Conservation (phyloP, 2,797 vertebrate genomes). For the Enteromius paludinosus region DNA sequence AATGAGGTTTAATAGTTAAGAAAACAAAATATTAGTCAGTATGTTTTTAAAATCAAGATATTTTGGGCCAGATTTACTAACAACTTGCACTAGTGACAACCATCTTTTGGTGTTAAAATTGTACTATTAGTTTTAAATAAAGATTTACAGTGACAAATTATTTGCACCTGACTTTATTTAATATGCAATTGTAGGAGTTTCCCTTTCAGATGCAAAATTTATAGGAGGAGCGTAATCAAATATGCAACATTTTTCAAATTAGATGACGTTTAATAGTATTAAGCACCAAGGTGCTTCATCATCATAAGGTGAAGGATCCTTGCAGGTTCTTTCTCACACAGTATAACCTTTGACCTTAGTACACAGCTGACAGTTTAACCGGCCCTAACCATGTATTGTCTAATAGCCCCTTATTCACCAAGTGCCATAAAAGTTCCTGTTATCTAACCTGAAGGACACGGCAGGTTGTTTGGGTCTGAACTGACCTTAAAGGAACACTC, state of each 20-base stretch:
- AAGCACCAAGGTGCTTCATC: conserved; percentile 83
- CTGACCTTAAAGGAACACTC: not conserved
- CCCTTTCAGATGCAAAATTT: no score
- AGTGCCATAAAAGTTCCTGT: conserved; percentile 7
- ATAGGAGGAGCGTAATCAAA: no score
- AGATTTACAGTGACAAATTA: no score
- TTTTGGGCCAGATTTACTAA: not conserved
- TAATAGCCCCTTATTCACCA: conserved; percentile 19
- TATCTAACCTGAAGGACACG: not conserved
- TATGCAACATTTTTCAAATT: not conserved
- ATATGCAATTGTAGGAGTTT: no score
- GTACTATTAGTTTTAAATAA: no score
- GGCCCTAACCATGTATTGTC: not conserved
- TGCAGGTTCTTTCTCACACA: conserved; percentile 27
- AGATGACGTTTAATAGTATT: not conserved
- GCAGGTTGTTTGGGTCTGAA: conserved; percentile 5
- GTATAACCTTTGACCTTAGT: conserved; percentile 35
- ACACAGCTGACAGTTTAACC: not conserved
- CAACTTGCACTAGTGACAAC: no score
- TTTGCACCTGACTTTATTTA: no score
- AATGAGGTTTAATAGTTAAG: not conserved
- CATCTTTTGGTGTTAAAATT: no score
- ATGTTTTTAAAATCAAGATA: not conserved
- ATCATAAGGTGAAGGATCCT: conserved; percentile 81
- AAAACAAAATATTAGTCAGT: not conserved